A percentile compares a stretch with the other conserved stretches of the same genome.
phyloP scores from a whole-genome alignment of 2,888 invertebrate species.

The Heterodera filipjevi region DNA sequence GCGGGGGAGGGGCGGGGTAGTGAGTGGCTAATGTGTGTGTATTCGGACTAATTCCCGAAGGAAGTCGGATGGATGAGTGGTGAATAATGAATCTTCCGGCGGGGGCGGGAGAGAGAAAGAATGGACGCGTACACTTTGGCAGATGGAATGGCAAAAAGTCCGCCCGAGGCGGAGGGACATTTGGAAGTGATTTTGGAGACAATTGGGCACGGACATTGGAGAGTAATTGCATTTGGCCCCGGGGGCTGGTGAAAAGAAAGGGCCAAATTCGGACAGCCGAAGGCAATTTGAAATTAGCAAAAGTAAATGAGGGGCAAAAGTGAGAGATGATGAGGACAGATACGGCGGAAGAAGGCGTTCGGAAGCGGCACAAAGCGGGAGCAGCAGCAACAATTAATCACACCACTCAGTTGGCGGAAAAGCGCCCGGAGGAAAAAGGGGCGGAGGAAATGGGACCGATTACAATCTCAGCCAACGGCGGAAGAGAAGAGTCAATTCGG shows the following conservation, averaged over 20 bases:
- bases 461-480: not conserved
- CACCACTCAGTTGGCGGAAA: not conserved
- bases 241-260: not conserved
- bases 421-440: not conserved
- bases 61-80: not conserved
- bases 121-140: not conserved
- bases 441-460: not conserved
- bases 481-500: not conserved
- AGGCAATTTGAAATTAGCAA: not conserved
- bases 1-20: not conserved
- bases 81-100: not conserved
- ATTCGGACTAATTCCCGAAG: slow-evolving; percentile 6
- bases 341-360: not conserved
- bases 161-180: not conserved
- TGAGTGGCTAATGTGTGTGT: slow-evolving; percentile 6
- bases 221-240: slow-evolving; percentile 8
- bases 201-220: not conserved
- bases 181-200: slow-evolving; percentile 6
- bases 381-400: slow-evolving; percentile 15
- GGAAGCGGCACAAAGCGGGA: not conserved
- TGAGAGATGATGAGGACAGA: not conserved
- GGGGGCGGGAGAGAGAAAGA: not conserved
- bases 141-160: not conserved
- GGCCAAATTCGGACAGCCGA: not conserved
- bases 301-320: not conserved